Percentiles rank a stretch among this genome's conserved stretches.
These are phyloP conservation scores for Acanthaster planci DNA, from an alignment of 35 echinoderm and acorn worm genomes.

Conservation along the genomic window DNA sequence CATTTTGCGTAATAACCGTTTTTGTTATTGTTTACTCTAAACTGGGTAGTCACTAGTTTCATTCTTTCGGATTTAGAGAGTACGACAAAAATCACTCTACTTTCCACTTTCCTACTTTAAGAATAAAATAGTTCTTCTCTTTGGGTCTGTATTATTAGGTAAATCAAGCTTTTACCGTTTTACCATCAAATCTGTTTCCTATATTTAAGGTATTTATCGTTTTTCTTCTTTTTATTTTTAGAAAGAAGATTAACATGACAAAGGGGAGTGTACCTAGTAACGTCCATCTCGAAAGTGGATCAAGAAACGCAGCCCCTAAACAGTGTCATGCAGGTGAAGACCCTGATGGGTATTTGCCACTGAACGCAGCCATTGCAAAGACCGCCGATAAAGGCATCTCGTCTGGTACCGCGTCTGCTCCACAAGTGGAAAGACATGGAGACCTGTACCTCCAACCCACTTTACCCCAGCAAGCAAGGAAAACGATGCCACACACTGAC, in stretches of 20 bases:
- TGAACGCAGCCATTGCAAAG: neutral
- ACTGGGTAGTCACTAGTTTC: neutral
- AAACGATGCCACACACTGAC: neutral
- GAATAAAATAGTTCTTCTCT: neutral
- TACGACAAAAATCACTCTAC: neutral
- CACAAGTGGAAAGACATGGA: neutral
- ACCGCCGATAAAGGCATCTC: neutral
- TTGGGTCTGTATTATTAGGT: neutral
- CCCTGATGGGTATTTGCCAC: neutral
- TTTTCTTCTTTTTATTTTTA: too few relatives aligned
- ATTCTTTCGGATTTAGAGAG: neutral
- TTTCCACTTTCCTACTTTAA: neutral
- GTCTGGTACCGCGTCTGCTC: neutral
- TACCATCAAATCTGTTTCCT: too few relatives aligned
- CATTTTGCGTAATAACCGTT: neutral
- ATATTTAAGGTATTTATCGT: too few relatives aligned
- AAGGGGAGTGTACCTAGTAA: too few relatives aligned
- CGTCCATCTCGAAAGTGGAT: neutral
- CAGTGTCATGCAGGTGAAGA: neutral
- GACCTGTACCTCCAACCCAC: constrained; percentile 5
- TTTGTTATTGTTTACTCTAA: neutral
- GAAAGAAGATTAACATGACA: too few relatives aligned
- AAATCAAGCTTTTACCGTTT: too few relatives aligned
- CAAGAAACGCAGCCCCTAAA: neutral
- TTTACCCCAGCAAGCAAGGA: too few relatives aligned